phyloP scores from a whole-genome alignment of 2,113 vertebrate genomes.

The Stigmatopora argus region DNA sequence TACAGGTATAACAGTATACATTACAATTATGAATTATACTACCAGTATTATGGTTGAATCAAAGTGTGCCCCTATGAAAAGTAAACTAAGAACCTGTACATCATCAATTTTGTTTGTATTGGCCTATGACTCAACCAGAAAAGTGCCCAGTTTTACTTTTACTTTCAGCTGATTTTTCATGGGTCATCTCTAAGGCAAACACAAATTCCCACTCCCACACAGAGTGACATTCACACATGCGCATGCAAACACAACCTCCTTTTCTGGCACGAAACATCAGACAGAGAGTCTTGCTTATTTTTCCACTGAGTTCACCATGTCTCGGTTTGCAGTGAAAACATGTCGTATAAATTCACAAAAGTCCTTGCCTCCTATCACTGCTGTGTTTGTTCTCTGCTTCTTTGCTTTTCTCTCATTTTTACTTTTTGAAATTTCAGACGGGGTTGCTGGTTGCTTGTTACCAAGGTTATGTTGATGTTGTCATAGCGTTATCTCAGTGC shows the following conservation, averaged over 20 bases:
- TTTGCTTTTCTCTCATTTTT: not conserved
- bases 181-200: not conserved
- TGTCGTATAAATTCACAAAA: conserved; percentile 32
- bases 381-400: conserved; percentile 10
- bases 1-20: no score
- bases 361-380: conserved; percentile 9
- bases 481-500: conserved; percentile 86
- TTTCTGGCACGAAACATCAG: conserved; percentile 24
- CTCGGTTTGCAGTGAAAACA: conserved; percentile 32
- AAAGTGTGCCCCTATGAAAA: not conserved
- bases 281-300: conserved; percentile 23
- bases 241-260: conserved; percentile 20
- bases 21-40: not conserved
- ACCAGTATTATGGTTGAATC: not conserved
- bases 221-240: conserved; percentile 18
- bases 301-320: conserved; percentile 20
- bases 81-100: conserved; percentile 4
- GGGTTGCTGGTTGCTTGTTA: conserved; percentile 91
- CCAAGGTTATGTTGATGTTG: conserved; percentile 89
- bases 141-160: conserved; percentile 35
- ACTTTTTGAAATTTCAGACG: conserved; percentile 66
- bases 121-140: conserved; percentile 19
- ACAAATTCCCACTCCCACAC: conserved; percentile 15
- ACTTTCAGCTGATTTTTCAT: conserved; percentile 34
- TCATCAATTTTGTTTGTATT: conserved; percentile 33